Evolutionary conservation across 2,888 invertebrate species (phyloP), one percentile per base, ranked within the genome.

Genomic region (Eilema sororculum): DNA sequence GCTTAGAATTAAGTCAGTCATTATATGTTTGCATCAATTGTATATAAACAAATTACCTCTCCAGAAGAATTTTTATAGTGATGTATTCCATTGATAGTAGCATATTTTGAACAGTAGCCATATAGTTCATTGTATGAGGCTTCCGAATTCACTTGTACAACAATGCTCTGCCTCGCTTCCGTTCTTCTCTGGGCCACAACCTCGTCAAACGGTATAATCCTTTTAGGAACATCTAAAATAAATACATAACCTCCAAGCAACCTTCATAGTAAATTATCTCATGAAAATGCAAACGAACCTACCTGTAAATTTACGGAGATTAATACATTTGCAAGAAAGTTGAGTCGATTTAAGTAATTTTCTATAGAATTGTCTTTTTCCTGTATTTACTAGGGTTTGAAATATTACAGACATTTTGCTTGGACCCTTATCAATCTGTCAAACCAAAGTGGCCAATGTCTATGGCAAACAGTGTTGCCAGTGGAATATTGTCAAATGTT

Each of bases 91-190:
- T 96, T 93, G 65, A 98, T 93, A 10, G 86, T 89, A 12, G 97
- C 97, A 90, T 97, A 96, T 78, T 96, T 92, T 33, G 95, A 95
- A 89, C 98, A 98, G 86, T 97, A 97, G 5, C 95, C 92, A 86
- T 96, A 95, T 67, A 98, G 91, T 89, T 98, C 97, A 63, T 89
- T 89, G 82, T 96, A 96, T 0, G 97, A 97, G 64, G 96, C 95
- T 68, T 96, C 96, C 0, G 97, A 97, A 83, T 97, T 96, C 1
- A 98, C 97, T 93, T 98, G 98, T 8, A 98, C 96, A 46, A 98
- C 91, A 69, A 98, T 93, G 90, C 97, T 97, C 73, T 96, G 95
- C 66, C 91, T 92, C 0, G 98, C 98, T 88, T 98, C 96, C 3
- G 90, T 87, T 86, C 96, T 96, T 78, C 97, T 96, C 30, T 91